A percentile compares a stretch with the other conserved stretches of the same genome.
Conservation (phyloP, 2,888 invertebrate genomes). For the Noctua comes region DNA sequence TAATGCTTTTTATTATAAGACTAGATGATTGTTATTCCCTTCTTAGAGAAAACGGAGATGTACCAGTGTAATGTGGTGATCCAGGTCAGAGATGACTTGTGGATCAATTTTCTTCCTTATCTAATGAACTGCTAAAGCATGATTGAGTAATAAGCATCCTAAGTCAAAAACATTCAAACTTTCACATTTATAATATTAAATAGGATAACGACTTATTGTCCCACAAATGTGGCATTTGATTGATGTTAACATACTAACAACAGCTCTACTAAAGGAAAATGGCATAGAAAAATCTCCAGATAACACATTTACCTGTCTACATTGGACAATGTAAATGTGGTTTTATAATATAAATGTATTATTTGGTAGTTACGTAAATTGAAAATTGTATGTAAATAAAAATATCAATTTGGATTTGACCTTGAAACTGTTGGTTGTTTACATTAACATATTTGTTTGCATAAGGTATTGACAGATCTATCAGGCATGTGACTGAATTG, state of each 20-base stretch:
- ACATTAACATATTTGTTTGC: constrained; percentile 62
- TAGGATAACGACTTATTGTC: not conserved
- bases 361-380: constrained; percentile 2
- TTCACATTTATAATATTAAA: not conserved
- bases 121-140: not conserved
- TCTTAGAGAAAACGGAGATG: not conserved
- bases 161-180: not conserved
- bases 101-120: not conserved
- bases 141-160: not conserved
- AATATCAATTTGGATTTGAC: constrained; percentile 47
- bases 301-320: constrained; percentile 6
- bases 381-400: constrained; percentile 24
- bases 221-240: not conserved
- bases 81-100: not conserved
- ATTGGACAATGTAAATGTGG: not conserved
- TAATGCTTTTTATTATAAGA: not conserved
- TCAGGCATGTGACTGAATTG: constrained; percentile 55
- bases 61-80: no score
- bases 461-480: constrained; percentile 60
- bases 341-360: constrained; percentile 9
- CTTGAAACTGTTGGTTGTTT: constrained; percentile 60
- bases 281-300: not conserved
- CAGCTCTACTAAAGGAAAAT: constrained; percentile 22
- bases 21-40: not conserved
- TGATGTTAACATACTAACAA: not conserved